Evolutionary conservation across 2,797 vertebrate species (phyloP), one percentile per base, ranked within the genome.

Genomic region (Uromys caudimaculatus): DNA sequence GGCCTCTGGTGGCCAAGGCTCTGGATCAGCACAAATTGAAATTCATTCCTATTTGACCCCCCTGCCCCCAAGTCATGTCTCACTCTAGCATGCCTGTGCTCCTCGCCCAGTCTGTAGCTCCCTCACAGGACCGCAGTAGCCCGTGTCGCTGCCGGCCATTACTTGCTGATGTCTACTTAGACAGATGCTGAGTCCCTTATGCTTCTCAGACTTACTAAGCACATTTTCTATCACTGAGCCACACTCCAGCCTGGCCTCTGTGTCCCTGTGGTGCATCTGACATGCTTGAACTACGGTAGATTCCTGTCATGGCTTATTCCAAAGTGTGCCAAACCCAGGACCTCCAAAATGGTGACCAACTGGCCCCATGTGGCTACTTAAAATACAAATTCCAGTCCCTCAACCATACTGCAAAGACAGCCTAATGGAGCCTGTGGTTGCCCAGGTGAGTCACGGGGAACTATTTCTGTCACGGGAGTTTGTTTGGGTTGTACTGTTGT

Each of bases 121-220:
- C 83, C 38, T 24, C 13, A 12, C 14, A 11, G 21, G 86, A n/a
- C 38, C 14, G 2, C 44, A 44, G 12, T 12, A 5, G n/a, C 75
- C 35, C 0, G 12, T 1, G 10, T 17, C n/a, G 12, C n/a, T 6
- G 8, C 14, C 35, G 4, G 0, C 21, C 0, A 35, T 7, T 19
- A 16, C 24, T 27, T 54, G 23, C 3, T 50, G 44, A 16, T 0
- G 0, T 14, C 35, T 21, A 14, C 93, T 16, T 24, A 4, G 29
- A 32, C 24, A n/a, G 16, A 21, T 6, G 4, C 41, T 2, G 11
- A 16, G 4, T 10, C 50, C 16, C 29, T 7, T 0, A 52, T 32
- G 71, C 29, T 69, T 10, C 67, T 38, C 29, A 24, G n/a, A 13
- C 75, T 54, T 0, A 17, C 41, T 35, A 24, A 44, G 24, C 27